Base-by-base conservation (phyloP, 2,113 vertebrate genomes). In the Tragelaphus buxtoni region DNA sequence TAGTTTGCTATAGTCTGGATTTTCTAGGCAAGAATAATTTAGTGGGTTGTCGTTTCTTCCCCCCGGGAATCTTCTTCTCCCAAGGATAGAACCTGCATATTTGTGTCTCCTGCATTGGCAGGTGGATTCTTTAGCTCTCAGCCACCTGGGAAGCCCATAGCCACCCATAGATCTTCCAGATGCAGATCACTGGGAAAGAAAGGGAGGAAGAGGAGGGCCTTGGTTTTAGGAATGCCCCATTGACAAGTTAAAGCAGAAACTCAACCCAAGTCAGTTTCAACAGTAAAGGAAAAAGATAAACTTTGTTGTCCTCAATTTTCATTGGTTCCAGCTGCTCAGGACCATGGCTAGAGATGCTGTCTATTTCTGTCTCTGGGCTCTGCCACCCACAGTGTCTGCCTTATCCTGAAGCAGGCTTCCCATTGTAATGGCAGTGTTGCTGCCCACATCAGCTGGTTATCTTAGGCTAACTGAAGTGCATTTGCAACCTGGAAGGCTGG, bases 381-480 rank as follows among this genome's bases (percentile, higher is more conserved):
- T 47, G 30, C 63, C 53, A 30, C 14, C 26, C 32, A 16, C 4
- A 7, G 13, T 30, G 3, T n/a, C 45, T 11, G 11, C 16, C 0
- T 28, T 8, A 11, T 11, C 53, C 18, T 26, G 0, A 13, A 30
- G 22, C n/a, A 32, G 42, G 28, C 45, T 60, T 14, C 42, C 24
- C 10, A 3, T 30, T 32, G 18, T 24, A 30, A 10, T 39, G 26
- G 24, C 1, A 0, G 1, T 26, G 32, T 28, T 3, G 13, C 16
- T 32, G 61, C 35, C n/a, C 7, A 42, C 17, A 39, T 42, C 60
- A 32, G n/a, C 18, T 76, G 13, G 13, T 63, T 53, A n/a, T 60
- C 32, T 49, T 47, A 32, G 53, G n/a, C 39, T 51, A 42, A 53
- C 8, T 22, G 11, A 47, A 53, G 6, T 24, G 1, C 4, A 0